Percentiles rank a stretch among this genome's conserved stretches.
phyloP scores from a whole-genome alignment of 2,888 invertebrate species.

The Ditylenchus weischeri region DNA sequence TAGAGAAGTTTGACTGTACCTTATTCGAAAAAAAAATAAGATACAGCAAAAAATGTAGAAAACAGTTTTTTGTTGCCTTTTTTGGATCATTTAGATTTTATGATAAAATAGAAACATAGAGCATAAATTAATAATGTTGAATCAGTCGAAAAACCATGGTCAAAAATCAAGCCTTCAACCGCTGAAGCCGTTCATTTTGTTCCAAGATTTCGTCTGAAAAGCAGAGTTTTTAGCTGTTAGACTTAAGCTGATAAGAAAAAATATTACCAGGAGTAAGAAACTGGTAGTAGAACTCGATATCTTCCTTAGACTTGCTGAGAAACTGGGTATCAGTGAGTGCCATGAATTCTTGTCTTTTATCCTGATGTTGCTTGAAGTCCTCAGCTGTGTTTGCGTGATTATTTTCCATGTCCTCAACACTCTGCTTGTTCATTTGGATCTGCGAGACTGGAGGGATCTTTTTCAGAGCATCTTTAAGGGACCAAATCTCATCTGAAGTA shows the following conservation, averaged over 20 bases:
- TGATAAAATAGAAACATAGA: no score
- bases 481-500: slow-evolving; percentile 11
- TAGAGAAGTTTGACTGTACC: no score
- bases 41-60: no score
- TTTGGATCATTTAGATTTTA: no score
- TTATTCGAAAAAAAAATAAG: no score
- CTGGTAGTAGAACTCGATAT: slow-evolving; percentile 13
- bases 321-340: slow-evolving; percentile 8
- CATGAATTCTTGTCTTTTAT: slow-evolving; percentile 5
- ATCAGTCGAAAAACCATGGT: no score
- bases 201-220: slow-evolving; percentile 10
- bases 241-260: neutral
- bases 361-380: slow-evolving; percentile 5
- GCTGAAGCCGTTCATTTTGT: neutral
- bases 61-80: no score
- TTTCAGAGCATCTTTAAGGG: neutral
- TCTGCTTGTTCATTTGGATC: neutral
- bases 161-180: neutral
- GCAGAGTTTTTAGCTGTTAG: no score
- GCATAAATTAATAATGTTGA: no score
- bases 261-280: slow-evolving; percentile 7
- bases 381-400: neutral
- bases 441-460: neutral
- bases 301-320: neutral
- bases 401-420: neutral